phyloP scores from a whole-genome alignment of 2,888 invertebrate species.

The Limnephilus lunatus region DNA sequence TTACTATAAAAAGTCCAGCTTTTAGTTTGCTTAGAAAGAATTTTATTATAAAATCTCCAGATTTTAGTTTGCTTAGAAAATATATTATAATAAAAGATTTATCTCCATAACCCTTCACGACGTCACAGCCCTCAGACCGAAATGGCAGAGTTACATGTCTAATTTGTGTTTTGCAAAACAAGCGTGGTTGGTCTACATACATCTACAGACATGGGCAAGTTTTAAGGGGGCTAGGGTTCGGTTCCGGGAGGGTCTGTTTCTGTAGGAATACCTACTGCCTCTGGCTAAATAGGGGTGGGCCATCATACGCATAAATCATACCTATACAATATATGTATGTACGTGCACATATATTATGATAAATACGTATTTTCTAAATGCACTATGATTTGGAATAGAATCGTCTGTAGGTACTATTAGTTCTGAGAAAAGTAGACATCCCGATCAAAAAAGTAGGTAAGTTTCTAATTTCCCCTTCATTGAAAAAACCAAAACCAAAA shows the following conservation, averaged over 20 bases:
- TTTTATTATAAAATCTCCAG: too few species aligned
- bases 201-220: neutral
- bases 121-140: neutral
- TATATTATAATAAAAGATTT: neutral
- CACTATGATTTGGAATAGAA: neutral
- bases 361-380: neutral
- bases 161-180: conserved; percentile 55
- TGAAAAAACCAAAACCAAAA: too few species aligned
- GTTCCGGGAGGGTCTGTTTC: neutral
- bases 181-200: neutral
- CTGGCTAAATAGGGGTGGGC: neutral
- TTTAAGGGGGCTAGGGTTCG: neutral
- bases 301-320: neutral
- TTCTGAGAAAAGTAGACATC: too few species aligned
- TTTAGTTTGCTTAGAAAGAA: too few species aligned
- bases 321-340: neutral
- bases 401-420: too few species aligned
- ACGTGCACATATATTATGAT: neutral
- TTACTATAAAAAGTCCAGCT: too few species aligned
- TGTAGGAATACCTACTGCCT: neutral
- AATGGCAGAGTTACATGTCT: conserved; percentile 56
- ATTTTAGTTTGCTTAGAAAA: too few species aligned
- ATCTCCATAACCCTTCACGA: neutral
- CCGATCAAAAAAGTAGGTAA: too few species aligned
- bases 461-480: too few species aligned